Percentiles rank a stretch among this genome's conserved stretches.
phyloP scores from a whole-genome alignment of 2,113 vertebrate genomes.

The Pimephales promelas region DNA sequence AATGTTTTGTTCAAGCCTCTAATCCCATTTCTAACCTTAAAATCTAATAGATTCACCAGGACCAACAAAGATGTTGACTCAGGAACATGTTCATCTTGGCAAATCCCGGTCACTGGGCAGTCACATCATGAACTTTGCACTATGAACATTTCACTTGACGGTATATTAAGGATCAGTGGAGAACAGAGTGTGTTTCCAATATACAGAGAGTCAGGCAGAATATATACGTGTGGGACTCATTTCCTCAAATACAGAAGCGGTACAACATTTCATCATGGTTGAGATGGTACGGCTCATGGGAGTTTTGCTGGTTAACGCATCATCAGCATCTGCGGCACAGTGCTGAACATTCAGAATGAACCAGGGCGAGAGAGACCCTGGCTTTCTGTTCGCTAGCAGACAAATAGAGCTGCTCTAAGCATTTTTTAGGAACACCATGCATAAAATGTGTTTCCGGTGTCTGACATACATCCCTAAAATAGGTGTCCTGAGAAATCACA shows the following conservation, averaged over 20 bases:
- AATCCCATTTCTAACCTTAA: constrained; percentile 3
- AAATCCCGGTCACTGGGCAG: background rate
- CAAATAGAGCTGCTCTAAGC: background rate
- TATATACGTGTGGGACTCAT: background rate
- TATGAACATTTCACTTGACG: background rate
- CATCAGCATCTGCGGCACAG: background rate
- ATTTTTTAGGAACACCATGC: background rate
- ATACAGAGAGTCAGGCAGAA: background rate
- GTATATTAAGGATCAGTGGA: background rate
- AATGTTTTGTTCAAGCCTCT: background rate
- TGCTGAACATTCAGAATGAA: constrained; percentile 20
- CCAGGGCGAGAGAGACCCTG: background rate
- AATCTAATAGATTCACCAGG: background rate
- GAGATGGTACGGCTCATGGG: background rate
- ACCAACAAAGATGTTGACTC: background rate
- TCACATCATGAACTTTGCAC: background rate
- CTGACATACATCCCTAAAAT: constrained; percentile 6
- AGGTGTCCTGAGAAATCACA: constrained; percentile 12
- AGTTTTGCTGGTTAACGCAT: background rate
- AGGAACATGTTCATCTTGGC: background rate
- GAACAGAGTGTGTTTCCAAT: background rate
- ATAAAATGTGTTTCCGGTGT: background rate
- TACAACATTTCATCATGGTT: constrained; percentile 14
- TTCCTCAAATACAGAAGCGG: constrained; percentile 1
- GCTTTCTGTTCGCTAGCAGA: background rate